Evolutionary conservation across 2,888 invertebrate species (phyloP), one percentile per base, ranked within the genome.

Genomic region (Coelopa pilipes): DNA sequence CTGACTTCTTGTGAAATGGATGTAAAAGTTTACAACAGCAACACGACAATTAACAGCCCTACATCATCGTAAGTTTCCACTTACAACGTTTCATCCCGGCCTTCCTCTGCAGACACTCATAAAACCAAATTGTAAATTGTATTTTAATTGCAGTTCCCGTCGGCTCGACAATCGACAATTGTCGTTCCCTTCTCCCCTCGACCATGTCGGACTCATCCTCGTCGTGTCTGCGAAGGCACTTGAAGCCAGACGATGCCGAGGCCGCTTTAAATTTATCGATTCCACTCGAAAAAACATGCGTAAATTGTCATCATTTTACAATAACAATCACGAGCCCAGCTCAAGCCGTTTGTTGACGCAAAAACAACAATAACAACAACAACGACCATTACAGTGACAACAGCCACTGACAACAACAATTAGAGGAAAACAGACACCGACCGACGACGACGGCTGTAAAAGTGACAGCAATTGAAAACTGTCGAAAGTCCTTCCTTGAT

Each of bases 81-180:
- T 70, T 50, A 71, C 63, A 71, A 15, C 24, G 60, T 34, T 60
- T 19, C 24, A 47, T 11, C 53, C 45, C 19, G 24, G 50, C 17
- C 53, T 34, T n/a, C 45, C 34, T 62, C 62, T 49, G 50, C 62
- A 55, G 71, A 63, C 53, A 71, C n/a, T 71, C 71, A 71, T 71
- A 63, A 71, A 62, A 70, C 55, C 71, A 65, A 50, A 63, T 71
- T 69, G 49, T 63, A 71, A 71, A 71, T 71, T 65, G 71, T 63
- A 65, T 71, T 60, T 71, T 71, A 71, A 71, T 71, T 71, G 71
- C 71, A 66, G 66, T 66, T 21, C 21, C 15, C 24, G 24, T 50
- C 19, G 12, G 19, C 2, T 21, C 47, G 17, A 47, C 66, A 66
- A 19, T 66, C 7, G 17, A 45, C 34, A 4, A 34, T 34, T n/a